Conservation (phyloP, 2,888 invertebrate species). For the Tiliacea citrago region DNA sequence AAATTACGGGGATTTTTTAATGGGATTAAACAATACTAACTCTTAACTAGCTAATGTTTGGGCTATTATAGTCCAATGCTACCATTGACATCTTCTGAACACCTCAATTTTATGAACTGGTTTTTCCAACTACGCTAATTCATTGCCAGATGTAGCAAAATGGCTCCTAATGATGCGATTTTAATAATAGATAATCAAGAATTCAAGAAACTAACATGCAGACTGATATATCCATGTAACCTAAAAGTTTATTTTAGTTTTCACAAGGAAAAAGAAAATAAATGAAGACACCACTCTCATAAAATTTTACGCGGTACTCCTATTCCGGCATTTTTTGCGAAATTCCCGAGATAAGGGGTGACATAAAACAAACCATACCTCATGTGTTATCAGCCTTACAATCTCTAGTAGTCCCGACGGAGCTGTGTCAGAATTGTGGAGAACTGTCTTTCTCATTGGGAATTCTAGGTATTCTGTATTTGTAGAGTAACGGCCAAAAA, state of each 20-base stretch:
- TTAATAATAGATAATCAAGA: background rate
- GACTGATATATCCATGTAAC: background rate
- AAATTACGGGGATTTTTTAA: background rate
- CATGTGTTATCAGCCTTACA: conserved; percentile 52
- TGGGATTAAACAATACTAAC: background rate
- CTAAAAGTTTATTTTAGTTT: background rate
- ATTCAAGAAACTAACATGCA: background rate
- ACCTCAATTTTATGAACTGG: too few relatives aligned
- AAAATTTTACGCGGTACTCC: conserved; percentile 43
- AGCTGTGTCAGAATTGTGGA: conserved; percentile 29
- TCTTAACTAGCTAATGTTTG: background rate
- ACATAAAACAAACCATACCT: conserved; percentile 61
- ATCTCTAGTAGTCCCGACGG: conserved; percentile 56
- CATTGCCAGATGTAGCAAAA: too few relatives aligned
- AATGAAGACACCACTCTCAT: conserved; percentile 27
- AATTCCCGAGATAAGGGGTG: conserved; percentile 56
- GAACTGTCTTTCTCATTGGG: conserved; percentile 15
- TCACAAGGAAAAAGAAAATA: background rate
- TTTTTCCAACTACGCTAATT: too few relatives aligned
- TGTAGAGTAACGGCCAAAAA: background rate
- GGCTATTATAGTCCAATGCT: background rate
- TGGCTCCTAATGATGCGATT: background rate
- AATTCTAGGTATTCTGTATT: conserved; percentile 9
- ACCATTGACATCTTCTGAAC: background rate
- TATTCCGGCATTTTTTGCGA: conserved; percentile 50